Evolutionary conservation across 2,888 invertebrate genomes (phyloP).

Genomic region (Gastracanthus pulcherrimus): DNA sequence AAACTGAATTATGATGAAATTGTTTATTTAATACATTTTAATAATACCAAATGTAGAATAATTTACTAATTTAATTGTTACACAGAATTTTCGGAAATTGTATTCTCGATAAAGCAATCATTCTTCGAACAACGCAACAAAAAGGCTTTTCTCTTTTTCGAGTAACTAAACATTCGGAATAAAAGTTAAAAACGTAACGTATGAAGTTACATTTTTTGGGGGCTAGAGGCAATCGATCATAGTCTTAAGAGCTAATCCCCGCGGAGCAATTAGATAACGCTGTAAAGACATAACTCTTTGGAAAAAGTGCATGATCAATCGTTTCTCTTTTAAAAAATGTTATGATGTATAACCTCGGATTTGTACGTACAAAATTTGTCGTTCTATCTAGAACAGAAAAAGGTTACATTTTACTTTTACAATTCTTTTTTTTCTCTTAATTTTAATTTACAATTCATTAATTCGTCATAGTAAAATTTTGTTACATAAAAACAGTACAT

Average conservation of each 20-base stretch:
- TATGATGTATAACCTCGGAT: slow-evolving; percentile 17
- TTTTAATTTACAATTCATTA: no score
- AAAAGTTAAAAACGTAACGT: neutral
- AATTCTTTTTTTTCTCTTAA: no score
- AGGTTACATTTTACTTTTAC: no score
- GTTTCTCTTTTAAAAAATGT: slow-evolving; percentile 28
- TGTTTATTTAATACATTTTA: neutral
- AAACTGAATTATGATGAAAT: neutral
- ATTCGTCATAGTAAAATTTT: no score
- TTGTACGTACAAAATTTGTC: neutral
- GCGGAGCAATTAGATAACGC: slow-evolving; percentile 21
- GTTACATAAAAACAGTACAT: no score
- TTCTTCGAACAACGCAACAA: neutral
- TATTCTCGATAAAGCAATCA: neutral
- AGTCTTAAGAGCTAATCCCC: slow-evolving; percentile 27
- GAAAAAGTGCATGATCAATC: slow-evolving; percentile 37
- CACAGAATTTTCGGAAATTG: neutral
- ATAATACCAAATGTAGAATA: neutral
- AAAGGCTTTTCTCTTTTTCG: neutral
- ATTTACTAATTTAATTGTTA: neutral
- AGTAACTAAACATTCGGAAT: neutral
- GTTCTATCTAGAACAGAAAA: neutral
- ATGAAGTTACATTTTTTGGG: slow-evolving; percentile 16
- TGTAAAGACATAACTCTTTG: slow-evolving; percentile 16
- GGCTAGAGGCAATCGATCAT: slow-evolving; percentile 29